Percentiles rank a stretch among this genome's conserved stretches.
These are phyloP conservation scores for Calycopis cecrops DNA, from an alignment of 1,140 invertebrate genomes.

Conservation along the genomic window DNA sequence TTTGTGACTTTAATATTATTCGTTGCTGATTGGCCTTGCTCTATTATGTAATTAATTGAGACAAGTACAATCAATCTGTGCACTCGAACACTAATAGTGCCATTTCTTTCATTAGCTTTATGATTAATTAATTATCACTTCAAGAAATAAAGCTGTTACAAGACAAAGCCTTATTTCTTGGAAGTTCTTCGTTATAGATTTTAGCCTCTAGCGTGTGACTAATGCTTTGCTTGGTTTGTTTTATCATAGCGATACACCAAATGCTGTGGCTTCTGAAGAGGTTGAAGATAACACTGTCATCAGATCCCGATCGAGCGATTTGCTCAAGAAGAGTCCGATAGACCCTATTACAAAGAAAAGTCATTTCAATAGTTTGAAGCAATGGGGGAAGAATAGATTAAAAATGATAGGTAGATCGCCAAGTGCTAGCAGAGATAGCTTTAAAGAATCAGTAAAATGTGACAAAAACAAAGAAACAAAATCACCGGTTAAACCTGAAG, in stretches of 20 bases:
- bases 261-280: slow-evolving; percentile 76
- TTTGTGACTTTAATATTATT: slow-evolving; percentile 59
- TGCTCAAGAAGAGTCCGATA: slow-evolving; percentile 78
- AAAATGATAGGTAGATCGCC: slow-evolving; percentile 81
- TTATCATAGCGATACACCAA: slow-evolving; percentile 76
- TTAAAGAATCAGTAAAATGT: slow-evolving; percentile 62
- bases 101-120: slow-evolving; percentile 66
- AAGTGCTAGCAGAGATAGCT: slow-evolving; percentile 68
- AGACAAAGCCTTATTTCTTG: slow-evolving; percentile 57
- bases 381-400: slow-evolving; percentile 87
- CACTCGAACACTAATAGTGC: slow-evolving; percentile 69
- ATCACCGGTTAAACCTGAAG: slow-evolving; percentile 65
- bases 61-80: slow-evolving; percentile 53
- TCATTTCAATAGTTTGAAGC: slow-evolving; percentile 87
- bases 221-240: slow-evolving; percentile 76
- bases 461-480: slow-evolving; percentile 61
- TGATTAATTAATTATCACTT: slow-evolving; percentile 52
- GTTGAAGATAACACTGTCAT: slow-evolving; percentile 69
- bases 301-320: slow-evolving; percentile 81
- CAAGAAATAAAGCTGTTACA: slow-evolving; percentile 53
- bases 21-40: slow-evolving; percentile 62
- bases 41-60: slow-evolving; percentile 35
- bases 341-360: slow-evolving; percentile 79
- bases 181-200: slow-evolving; percentile 48
- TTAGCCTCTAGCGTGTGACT: slow-evolving; percentile 70